A percentile compares a stretch with the other conserved stretches of the same genome.
Conservation (phyloP, 2,797 vertebrate genomes). For the Pipistrellus pipistrellus region DNA sequence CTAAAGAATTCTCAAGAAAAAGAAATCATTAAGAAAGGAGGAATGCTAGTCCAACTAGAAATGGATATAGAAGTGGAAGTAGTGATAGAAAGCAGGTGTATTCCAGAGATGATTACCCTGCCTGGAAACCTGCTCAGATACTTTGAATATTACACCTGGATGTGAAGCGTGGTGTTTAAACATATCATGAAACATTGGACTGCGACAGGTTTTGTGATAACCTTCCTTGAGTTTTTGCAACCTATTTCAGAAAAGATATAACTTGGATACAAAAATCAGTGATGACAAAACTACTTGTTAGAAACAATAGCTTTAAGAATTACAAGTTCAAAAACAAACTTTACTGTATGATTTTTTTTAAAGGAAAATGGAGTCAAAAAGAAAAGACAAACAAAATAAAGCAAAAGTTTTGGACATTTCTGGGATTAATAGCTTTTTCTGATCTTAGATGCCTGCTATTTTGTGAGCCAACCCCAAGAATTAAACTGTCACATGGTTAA, state of each 20-base stretch:
- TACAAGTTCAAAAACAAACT: not conserved
- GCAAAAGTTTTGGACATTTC: not conserved
- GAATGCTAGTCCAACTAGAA: not conserved
- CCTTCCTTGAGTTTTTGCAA: slow-evolving; percentile 30
- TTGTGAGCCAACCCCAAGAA: slow-evolving; percentile 66
- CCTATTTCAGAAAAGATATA: not conserved
- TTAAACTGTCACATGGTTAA: slow-evolving; percentile 70
- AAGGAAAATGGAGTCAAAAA: not conserved
- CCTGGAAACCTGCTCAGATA: not conserved
- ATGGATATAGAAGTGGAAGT: not conserved
- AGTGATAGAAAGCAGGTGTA: not conserved
- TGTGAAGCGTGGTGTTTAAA: not conserved
- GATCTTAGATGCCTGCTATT: slow-evolving; percentile 63
- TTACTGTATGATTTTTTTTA: not conserved
- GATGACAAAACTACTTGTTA: not conserved
- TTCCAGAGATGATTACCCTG: not conserved
- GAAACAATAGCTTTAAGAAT: no score
- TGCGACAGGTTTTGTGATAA: not conserved
- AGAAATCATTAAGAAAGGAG: not conserved
- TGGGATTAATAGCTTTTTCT: slow-evolving; percentile 18
- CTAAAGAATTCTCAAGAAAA: slow-evolving; percentile 15
- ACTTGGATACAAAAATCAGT: slow-evolving; percentile 44
- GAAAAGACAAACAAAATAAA: not conserved
- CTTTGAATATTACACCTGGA: not conserved
- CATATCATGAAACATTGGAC: not conserved